Base-by-base conservation (phyloP, 2,113 vertebrate species). In the Vidua chalybeata region DNA sequence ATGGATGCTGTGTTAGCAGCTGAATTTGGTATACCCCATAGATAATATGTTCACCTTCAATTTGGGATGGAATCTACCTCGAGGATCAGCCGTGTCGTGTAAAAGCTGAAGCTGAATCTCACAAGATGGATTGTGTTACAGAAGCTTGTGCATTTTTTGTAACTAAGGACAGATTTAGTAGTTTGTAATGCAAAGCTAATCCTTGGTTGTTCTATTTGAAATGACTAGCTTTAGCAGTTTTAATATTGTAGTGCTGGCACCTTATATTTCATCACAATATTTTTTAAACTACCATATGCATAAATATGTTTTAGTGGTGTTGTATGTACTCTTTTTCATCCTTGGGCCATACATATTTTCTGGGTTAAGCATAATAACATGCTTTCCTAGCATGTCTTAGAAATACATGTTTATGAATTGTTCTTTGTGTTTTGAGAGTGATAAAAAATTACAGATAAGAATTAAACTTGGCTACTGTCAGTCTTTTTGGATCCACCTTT, bases 391-490 rank as follows among this genome's bases (percentile, higher is more conserved):
- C 56, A 27, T 84, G 88, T 93, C 56, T 39, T 86, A 78, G 37
- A 72, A 66, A 64, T 69, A 0, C 2, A 9, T 84, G 73, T 80
- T 88, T 63, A 51, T 75, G 19, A 84, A 63, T 84, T 86, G 87
- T 89, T 91, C 58, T 91, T 73, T 86, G 35, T 94, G 55, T 88
- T 89, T 88, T 56, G 45, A 81, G 61, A 61, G 72, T 86, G 35
- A 75, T 92, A 45, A 91, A 89, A 95, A 78, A 59, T 23, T 68
- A 49, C 9, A 84, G 51, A 18, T 54, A 64, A 89, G 21, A 64
- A 68, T 84, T 86, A 49, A 88, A 84, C 15, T 24, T 49, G 79
- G 23, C 86, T 92, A n/a, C 46, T 90, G 43, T 48, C 35, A n/a
- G 15, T 94, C 74, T 91, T 89, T 89, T 79, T 0, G 1, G 28